Evolutionary conservation across 30 jellyfish, hydroid and myxozoan genomes (phyloP).

Genomic region (Aurelia aurita complex sp. Pacific): DNA sequence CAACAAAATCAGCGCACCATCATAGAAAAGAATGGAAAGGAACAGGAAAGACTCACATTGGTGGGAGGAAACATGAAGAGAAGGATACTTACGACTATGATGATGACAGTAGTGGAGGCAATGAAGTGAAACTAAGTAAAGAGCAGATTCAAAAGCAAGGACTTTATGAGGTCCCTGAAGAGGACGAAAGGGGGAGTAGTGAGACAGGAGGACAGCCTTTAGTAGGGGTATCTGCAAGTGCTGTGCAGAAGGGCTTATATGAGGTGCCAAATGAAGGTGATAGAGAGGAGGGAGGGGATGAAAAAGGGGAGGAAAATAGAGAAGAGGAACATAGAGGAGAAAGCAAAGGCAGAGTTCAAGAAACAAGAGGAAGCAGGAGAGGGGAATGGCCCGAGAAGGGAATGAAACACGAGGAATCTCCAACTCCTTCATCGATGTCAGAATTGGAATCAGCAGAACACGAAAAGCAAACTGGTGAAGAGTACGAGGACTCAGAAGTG

Average conservation of each 20-base stretch:
- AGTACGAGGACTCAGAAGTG: conserved; percentile 80
- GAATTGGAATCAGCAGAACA: no score
- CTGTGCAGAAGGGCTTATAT: conserved; percentile 10
- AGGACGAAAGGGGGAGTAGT: conserved; percentile 1
- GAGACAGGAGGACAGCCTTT: no score
- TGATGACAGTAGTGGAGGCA: conserved; percentile 3
- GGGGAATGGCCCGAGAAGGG: conserved; percentile 30
- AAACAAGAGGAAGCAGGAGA: conserved; percentile 3
- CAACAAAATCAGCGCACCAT: neutral
- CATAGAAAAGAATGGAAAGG: neutral
- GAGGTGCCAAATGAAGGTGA: conserved; percentile 19
- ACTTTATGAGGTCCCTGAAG: conserved; percentile 30
- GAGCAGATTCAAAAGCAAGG: conserved; percentile 34
- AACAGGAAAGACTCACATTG: conserved; percentile 19
- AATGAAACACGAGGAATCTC: neutral
- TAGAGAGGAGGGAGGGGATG: neutral
- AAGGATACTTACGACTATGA: conserved; percentile 29
- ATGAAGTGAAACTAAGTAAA: neutral
- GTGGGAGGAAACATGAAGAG: conserved; percentile 7
- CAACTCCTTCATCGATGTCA: no score
- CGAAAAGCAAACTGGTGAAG: conserved; percentile 5
- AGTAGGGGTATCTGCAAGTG: neutral
- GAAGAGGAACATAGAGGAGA: conserved; percentile 27
- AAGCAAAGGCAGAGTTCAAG: neutral
- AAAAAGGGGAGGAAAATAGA: conserved; percentile 18